Evolutionary conservation across 2,888 invertebrate genomes (phyloP), one percentile per base, ranked within the genome.

Genomic region (Zeuzera pyrina): DNA sequence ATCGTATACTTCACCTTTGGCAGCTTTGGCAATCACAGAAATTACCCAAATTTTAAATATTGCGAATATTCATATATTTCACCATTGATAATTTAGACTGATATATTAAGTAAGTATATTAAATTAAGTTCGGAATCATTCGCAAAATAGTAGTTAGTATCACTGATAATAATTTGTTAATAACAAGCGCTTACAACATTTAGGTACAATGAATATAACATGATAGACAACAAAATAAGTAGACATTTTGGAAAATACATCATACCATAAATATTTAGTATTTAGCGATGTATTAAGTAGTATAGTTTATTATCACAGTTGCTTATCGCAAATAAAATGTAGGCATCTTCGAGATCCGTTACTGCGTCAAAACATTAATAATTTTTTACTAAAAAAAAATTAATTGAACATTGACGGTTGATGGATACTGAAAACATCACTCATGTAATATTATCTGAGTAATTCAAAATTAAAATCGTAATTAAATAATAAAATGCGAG

Each of bases 141-240:
- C 42, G 41, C 45, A 68, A 67, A 71, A 74, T 77, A 73, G 77
- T 77, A 77, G 76, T 76, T 70, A 64, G 52, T 68, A 74, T 71
- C 64, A 68, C 70, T n/a, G n/a, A n/a, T n/a, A n/a, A n/a, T n/a
- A n/a, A n/a, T 61, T 62, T 49, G 45, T 57, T 56, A 56, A 52
- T 48, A 62, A 60, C 56, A 59, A 53, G 39, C n/a, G n/a, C 47
- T 52, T 41, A 52, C 42, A 57, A 57, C 45, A 55, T 35, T 45
- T 55, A 38, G 5, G 19, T 8, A 19, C 5, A 6, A 6, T 19
- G 5, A 19, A 19, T 19, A 19, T 19, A n/a, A n/a, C n/a, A n/a
- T n/a, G n/a, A n/a, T n/a, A n/a, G n/a, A n/a, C n/a, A n/a, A n/a
- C n/a, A n/a, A n/a, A n/a, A 12, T 25, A 6, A 12, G 11, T 5